A percentile compares a stretch with the other conserved stretches of the same genome.
Evolutionary conservation across 2,113 vertebrate genomes (phyloP).

Genomic region (Machaerirhynchus nigripectus): DNA sequence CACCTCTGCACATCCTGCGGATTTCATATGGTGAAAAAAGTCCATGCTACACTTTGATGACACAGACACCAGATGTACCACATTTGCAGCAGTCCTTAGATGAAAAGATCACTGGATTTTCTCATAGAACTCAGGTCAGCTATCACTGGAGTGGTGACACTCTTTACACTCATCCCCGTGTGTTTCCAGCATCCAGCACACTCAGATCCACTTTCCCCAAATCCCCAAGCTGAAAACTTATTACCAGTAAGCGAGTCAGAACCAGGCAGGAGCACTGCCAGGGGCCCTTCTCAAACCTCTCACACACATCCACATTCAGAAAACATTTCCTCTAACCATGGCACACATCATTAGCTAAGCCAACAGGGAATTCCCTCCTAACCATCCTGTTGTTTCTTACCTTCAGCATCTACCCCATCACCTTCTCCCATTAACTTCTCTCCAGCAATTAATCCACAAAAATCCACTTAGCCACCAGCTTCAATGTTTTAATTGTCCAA

Average conservation of each 20-base stretch:
- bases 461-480: not conserved
- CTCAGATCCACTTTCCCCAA: not conserved
- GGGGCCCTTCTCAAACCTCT: not conserved
- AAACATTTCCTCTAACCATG: not conserved
- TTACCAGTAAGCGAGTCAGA: not conserved
- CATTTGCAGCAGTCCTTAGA: not conserved
- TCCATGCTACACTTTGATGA: not conserved
- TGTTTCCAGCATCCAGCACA: not conserved
- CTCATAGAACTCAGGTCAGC: not conserved
- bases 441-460: not conserved
- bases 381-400: not conserved
- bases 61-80: not conserved
- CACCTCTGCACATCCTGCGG: not conserved
- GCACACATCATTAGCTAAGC: not conserved
- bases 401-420: not conserved
- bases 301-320: not conserved
- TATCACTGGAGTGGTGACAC: not conserved
- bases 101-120: not conserved
- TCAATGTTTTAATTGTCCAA: not conserved
- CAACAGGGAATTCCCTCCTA: not conserved
- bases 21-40: not conserved
- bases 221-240: not conserved
- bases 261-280: not conserved
- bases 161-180: fast-evolving
- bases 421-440: not conserved